A percentile compares a stretch with the other conserved stretches of the same genome.
Conservation (phyloP, 1,140 invertebrate species). For the Zaprionus lachaisei region DNA sequence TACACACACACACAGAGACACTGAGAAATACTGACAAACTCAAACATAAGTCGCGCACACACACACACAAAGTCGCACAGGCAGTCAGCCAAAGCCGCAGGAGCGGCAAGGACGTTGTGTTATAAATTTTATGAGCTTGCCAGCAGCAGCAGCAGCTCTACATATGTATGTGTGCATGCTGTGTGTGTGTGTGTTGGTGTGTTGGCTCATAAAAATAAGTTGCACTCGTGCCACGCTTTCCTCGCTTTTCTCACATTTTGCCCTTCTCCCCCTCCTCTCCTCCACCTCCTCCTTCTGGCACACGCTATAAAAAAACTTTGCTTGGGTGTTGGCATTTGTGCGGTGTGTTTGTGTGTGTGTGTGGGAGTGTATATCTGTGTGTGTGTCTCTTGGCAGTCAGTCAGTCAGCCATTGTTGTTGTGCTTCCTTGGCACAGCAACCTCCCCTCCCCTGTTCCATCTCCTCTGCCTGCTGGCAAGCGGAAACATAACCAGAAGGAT, state of each 20-base stretch:
- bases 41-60: slow-evolving; percentile 59
- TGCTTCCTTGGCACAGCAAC: slow-evolving; percentile 25
- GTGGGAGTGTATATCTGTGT: slow-evolving; percentile 32
- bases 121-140: slow-evolving; percentile 83
- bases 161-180: slow-evolving; percentile 29
- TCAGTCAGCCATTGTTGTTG: slow-evolving; percentile 78
- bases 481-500: slow-evolving; percentile 83
- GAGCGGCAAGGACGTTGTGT: slow-evolving; percentile 80
- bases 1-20: background rate
- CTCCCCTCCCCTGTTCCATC: background rate
- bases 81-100: slow-evolving; percentile 65
- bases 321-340: slow-evolving; percentile 64
- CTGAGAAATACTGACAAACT: slow-evolving; percentile 35
- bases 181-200: slow-evolving; percentile 38
- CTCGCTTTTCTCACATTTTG: slow-evolving; percentile 46
- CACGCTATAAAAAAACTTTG: slow-evolving; percentile 73
- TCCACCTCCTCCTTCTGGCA: slow-evolving; percentile 19
- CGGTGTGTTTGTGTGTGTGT: slow-evolving; percentile 16
- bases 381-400: slow-evolving; percentile 75
- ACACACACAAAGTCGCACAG: slow-evolving; percentile 21
- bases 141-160: slow-evolving; percentile 61
- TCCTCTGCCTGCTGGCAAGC: slow-evolving; percentile 66
- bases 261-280: background rate
- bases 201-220: slow-evolving; percentile 80
- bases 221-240: slow-evolving; percentile 78